Conservation (phyloP, 64 coral and sea anemone species). For the Platygyra sinensis region DNA sequence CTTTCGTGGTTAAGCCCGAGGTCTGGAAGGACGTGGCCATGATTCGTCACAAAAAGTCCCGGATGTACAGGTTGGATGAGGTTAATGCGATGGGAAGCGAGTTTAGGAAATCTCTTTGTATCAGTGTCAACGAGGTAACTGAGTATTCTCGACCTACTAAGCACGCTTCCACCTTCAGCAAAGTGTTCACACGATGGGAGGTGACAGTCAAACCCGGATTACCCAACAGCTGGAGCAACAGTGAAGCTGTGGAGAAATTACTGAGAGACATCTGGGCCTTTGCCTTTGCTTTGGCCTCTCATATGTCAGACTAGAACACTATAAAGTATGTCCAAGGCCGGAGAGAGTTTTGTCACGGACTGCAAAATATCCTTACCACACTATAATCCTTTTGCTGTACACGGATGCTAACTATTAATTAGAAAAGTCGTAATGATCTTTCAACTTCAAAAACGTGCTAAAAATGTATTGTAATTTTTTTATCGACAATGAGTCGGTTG, state of each 20-base stretch:
- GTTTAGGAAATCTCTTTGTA: constrained; percentile 41
- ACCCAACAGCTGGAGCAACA: constrained; percentile 54
- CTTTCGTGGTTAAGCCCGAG: constrained; percentile 62
- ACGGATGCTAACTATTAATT: too few relatives aligned
- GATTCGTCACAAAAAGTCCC: constrained; percentile 72
- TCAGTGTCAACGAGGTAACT: constrained; percentile 63
- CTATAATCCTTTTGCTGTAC: too few relatives aligned
- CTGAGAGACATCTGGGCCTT: constrained; percentile 78
- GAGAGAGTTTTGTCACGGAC: too few relatives aligned
- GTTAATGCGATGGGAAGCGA: not conserved
- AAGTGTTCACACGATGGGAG: constrained; percentile 73
- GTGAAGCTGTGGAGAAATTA: constrained; percentile 56
- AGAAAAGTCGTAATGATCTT: too few relatives aligned
- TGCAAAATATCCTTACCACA: too few relatives aligned
- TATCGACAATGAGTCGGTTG: too few relatives aligned
- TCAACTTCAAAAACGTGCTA: too few relatives aligned
- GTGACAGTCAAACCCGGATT: constrained; percentile 42
- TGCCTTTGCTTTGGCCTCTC: constrained; percentile 71
- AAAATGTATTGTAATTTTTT: too few relatives aligned
- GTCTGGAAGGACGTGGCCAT: constrained; percentile 82
- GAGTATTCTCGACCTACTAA: constrained; percentile 83
- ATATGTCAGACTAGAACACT: constrained; percentile 27
- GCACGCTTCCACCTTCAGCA: constrained; percentile 68
- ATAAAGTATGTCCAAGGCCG: too few relatives aligned
- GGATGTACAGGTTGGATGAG: constrained; percentile 12